These are phyloP conservation scores for Ondatra zibethicus DNA, from an alignment of 2,113 vertebrate species.

Conservation along the genomic window DNA sequence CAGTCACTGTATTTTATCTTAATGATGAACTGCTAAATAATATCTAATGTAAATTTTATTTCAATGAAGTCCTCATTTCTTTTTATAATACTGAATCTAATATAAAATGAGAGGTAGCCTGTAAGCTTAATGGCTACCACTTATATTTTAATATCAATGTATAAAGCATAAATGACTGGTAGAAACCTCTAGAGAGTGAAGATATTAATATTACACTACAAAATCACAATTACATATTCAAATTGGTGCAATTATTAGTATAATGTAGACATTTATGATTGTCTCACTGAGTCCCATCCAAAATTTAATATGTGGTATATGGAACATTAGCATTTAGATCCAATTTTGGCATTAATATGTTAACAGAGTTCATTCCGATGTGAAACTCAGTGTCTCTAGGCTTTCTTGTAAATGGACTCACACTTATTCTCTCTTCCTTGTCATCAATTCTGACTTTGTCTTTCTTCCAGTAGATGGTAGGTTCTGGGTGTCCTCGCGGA, in stretches of 20 bases:
- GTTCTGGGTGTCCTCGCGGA: conserved; percentile 97
- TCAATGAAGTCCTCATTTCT: neutral
- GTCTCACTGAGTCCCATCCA: neutral
- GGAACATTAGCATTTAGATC: neutral
- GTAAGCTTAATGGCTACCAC: neutral
- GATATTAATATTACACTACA: neutral
- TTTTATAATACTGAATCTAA: conserved; percentile 34
- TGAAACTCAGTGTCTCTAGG: neutral
- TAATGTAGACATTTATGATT: neutral
- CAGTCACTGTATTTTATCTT: neutral
- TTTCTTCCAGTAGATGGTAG: conserved; percentile 99
- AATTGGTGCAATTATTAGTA: neutral
- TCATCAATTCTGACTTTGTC: conserved; percentile 97
- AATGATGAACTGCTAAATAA: neutral
- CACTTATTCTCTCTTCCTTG: conserved; percentile 96
- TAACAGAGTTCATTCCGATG: neutral
- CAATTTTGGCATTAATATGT: neutral
- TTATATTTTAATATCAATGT: neutral
- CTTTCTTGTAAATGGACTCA: conserved; percentile 81
- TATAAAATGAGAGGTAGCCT: neutral
- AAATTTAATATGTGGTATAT: neutral
- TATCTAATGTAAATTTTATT: neutral
- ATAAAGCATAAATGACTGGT: neutral
- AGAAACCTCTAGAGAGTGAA: neutral
- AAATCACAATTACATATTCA: conserved; percentile 19